Conservation (phyloP, 2,113 vertebrate species). For the Mandrillus leucophaeus region DNA sequence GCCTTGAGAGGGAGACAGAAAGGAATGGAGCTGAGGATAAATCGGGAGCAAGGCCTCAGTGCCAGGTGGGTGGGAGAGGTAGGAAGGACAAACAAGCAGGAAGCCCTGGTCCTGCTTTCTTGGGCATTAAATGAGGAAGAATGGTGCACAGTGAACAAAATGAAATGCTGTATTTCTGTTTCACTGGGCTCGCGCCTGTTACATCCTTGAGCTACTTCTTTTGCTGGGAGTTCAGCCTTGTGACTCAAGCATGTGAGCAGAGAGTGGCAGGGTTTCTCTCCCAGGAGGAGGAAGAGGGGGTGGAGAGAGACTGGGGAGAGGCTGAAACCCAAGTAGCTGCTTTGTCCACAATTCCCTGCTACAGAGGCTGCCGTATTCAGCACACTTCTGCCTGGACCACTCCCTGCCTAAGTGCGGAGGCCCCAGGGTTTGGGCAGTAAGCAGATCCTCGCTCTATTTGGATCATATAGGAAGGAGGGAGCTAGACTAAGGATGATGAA, state of each 20-base stretch:
- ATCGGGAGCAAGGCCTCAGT: background rate
- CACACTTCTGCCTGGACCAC: background rate
- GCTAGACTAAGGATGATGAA: background rate
- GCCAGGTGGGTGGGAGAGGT: background rate
- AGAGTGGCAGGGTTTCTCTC: background rate
- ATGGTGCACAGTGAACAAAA: background rate
- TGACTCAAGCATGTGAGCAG: conserved; percentile 49
- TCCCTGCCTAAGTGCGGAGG: background rate
- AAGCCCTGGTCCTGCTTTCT: background rate
- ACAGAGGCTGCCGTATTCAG: background rate
- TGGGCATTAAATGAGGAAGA: background rate
- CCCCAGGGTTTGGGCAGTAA: background rate
- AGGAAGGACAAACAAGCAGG: background rate
- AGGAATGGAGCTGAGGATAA: background rate
- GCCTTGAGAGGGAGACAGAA: background rate
- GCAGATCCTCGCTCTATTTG: background rate
- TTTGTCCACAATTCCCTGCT: background rate
- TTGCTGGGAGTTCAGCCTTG: conserved; percentile 22
- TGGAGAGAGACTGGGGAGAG: background rate
- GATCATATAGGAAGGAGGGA: background rate
- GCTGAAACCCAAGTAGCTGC: background rate
- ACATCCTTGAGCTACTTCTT: background rate
- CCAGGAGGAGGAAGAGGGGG: background rate
- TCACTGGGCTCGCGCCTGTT: background rate
- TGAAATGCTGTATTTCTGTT: background rate